Evolutionary conservation across 2,797 vertebrate species (phyloP).

Genomic region (Hypotaenidia okinawae): DNA sequence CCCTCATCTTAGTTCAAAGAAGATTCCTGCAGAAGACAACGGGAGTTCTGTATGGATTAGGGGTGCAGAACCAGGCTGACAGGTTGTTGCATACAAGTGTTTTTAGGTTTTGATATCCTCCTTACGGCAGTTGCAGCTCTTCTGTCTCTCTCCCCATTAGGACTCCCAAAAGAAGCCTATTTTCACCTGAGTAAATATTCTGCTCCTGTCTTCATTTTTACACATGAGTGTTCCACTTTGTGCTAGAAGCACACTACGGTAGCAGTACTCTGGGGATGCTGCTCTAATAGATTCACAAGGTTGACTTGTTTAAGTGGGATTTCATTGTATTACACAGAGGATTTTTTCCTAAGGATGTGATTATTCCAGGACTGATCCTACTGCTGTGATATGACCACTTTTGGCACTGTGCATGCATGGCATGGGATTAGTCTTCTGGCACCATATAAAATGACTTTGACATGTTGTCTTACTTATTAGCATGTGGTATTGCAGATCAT

Average conservation of each 20-base stretch:
- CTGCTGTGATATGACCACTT: slow-evolving; percentile 69
- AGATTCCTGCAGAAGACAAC: neutral
- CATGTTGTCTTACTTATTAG: slow-evolving; percentile 70
- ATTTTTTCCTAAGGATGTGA: slow-evolving; percentile 73
- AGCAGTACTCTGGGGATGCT: slow-evolving; percentile 54
- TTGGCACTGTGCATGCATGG: slow-evolving; percentile 65
- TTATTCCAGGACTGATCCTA: slow-evolving; percentile 73
- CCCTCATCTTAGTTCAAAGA: neutral
- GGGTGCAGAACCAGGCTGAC: neutral
- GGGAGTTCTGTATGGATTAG: neutral
- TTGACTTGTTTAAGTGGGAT: slow-evolving; percentile 75
- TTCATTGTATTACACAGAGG: slow-evolving; percentile 66
- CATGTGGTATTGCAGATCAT: slow-evolving; percentile 70
- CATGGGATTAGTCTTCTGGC: slow-evolving; percentile 70
- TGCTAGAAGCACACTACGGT: neutral
- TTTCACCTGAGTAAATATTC: slow-evolving; percentile 53
- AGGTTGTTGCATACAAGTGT: neutral
- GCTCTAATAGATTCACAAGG: slow-evolving; percentile 63
- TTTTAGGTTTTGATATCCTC: slow-evolving; percentile 2
- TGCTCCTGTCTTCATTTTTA: slow-evolving; percentile 10
- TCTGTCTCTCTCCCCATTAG: neutral
- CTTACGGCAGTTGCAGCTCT: neutral
- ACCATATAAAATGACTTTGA: slow-evolving; percentile 71
- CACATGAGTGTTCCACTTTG: neutral
- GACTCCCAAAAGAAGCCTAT: neutral